Evolutionary conservation across 2,113 vertebrate genomes (phyloP), one percentile per base, ranked within the genome.

Genomic region (Mormyrus iriodes): DNA sequence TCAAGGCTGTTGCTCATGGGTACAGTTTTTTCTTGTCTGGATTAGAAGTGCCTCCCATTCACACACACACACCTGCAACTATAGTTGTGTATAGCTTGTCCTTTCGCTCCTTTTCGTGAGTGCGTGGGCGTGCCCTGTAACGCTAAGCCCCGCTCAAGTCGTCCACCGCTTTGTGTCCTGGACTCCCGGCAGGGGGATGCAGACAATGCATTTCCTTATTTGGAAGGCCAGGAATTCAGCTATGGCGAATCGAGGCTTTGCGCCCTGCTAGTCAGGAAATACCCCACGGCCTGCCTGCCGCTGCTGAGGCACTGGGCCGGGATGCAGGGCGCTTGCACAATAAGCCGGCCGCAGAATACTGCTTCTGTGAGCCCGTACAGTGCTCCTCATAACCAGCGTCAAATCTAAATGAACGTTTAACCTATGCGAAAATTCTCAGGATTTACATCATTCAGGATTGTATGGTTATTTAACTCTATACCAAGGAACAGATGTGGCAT

Each of bases 121-220:
- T 42, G 35, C 3, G 35, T 79, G 73, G 73, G 73, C 35, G 35
- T 79, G 73, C 31, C 35, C 4, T 79, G 73, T 39, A 44, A 84
- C 39, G 44, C 58, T 69, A 46, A 86, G 44, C 73, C n/a, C 9
- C 21, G 27, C 84, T 65, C 53, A 10, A 49, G 76, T 15, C 39
- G 51, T 24, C 19, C 49, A 58, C 35, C 90, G 89, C 93, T 94
- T 94, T 95, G 93, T 95, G 92, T 92, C 93, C 90, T 9, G 88
- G 90, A 90, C 93, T 94, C 89, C 93, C 94, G 92, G 90, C 87
- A 87, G 92, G 92, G 89, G 93, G 93, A 93, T 92, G 91, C 91
- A 90, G 92, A 95, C 94, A 96, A 95, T 94, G 90, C 89, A 93
- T 93, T 95, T 95, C 94, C 94, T 93, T 93, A 91, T 93, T 92